These are phyloP conservation scores for Tauraco hartlaubi DNA, from an alignment of 2,797 vertebrate species.

Conservation along the genomic window DNA sequence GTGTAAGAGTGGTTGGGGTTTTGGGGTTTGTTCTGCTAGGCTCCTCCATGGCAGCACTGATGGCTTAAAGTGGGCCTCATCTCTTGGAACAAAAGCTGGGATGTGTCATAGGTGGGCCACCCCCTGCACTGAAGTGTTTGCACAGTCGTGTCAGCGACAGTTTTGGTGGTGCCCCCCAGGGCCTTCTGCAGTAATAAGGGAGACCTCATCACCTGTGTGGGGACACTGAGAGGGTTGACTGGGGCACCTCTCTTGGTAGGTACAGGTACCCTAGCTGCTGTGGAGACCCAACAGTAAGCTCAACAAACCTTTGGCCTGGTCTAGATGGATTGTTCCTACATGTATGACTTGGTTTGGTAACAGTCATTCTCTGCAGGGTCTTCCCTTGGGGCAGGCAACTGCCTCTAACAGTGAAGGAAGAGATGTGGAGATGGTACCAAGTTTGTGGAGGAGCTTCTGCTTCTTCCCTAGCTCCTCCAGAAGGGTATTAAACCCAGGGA, in stretches of 20 bases:
- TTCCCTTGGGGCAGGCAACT: background rate
- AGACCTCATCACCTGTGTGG: background rate
- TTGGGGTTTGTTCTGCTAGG: background rate
- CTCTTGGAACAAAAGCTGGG: background rate
- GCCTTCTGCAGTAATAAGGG: background rate
- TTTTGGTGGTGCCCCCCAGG: background rate
- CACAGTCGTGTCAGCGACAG: background rate
- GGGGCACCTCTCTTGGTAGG: background rate
- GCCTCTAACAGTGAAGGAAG: background rate
- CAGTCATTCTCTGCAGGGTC: background rate
- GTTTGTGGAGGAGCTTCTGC: background rate
- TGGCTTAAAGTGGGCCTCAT: background rate
- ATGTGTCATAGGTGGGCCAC: background rate
- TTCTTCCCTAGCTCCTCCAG: background rate
- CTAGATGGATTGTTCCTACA: background rate
- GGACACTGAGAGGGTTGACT: fast-evolving
- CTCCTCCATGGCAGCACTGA: background rate
- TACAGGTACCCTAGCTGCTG: background rate
- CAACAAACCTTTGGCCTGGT: background rate
- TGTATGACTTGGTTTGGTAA: background rate
- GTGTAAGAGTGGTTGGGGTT: background rate
- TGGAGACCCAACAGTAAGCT: background rate
- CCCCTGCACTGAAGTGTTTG: background rate
- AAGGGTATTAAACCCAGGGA: background rate
- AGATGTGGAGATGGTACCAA: background rate